A percentile compares a stretch with the other conserved stretches of the same genome.
phyloP scores from a whole-genome alignment of 2,888 invertebrate species.

The Protonemura montana region DNA sequence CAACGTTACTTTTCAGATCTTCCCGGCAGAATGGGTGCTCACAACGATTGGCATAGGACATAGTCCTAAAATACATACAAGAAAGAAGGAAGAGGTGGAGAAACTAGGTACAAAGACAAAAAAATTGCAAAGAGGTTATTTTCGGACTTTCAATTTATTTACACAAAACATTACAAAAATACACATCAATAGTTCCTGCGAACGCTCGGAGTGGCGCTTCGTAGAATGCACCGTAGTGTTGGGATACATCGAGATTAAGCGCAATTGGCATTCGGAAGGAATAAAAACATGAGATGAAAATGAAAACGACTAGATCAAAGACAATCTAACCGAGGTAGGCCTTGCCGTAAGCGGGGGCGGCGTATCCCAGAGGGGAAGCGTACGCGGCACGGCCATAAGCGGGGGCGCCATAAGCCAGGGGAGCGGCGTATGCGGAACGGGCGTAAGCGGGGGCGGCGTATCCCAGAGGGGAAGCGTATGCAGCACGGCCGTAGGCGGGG shows the following conservation, averaged over 20 bases:
- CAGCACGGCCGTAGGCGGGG: constrained; percentile 40
- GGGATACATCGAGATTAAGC: not conserved
- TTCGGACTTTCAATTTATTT: constrained; percentile 15
- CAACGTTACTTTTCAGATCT: too few species aligned
- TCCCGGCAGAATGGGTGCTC: too few species aligned
- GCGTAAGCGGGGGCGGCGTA: constrained; percentile 45
- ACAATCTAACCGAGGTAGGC: constrained; percentile 45
- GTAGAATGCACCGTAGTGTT: not conserved
- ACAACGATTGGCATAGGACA: too few species aligned
- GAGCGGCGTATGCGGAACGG: not conserved
- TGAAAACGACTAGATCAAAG: not conserved
- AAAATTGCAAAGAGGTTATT: not conserved
- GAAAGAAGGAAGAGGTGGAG: too few species aligned
- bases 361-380: not conserved
- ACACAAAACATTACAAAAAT: constrained; percentile 19
- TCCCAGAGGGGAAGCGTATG: constrained; percentile 40
- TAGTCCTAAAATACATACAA: too few species aligned
- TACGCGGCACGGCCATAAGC: constrained; percentile 30
- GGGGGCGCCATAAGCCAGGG: too few species aligned
- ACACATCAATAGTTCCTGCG: not conserved
- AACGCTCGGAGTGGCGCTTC: not conserved
- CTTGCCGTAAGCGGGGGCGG: constrained; percentile 44
- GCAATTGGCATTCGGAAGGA: not conserved
- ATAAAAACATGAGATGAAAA: not conserved
- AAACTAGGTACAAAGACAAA: not conserved